A percentile compares a stretch with the other conserved stretches of the same genome.
Evolutionary conservation across 2,888 invertebrate genomes (phyloP).

Genomic region (Lycia hirtaria): DNA sequence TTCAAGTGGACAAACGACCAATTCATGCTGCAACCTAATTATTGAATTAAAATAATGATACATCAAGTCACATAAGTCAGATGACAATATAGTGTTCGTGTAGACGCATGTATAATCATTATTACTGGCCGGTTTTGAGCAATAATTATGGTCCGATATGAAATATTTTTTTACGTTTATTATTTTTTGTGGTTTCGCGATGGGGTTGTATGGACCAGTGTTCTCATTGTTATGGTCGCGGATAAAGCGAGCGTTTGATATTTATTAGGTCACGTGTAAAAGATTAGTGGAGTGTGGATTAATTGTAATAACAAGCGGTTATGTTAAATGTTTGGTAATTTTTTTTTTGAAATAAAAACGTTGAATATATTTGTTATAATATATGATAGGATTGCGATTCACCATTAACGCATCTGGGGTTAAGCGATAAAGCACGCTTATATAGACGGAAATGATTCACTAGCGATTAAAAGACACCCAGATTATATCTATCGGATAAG

Average conservation of each 20-base stretch:
- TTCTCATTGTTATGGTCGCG: conserved; percentile 24
- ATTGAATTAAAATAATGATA: conserved; percentile 77
- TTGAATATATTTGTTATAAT: too few species aligned
- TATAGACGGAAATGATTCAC: too few species aligned
- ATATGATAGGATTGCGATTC: too few species aligned
- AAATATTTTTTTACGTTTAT: conserved; percentile 25
- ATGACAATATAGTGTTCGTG: conserved; percentile 55
- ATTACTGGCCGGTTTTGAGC: conserved; percentile 48
- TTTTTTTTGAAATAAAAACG: neutral
- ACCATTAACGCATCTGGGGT: too few species aligned
- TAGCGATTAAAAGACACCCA: too few species aligned
- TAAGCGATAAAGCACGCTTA: too few species aligned
- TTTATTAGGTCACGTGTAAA: conserved; percentile 33
- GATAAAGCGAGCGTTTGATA: conserved; percentile 28
- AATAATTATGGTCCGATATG: conserved; percentile 42
- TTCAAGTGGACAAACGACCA: conserved; percentile 66
- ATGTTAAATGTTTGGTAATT: conserved; percentile 7
- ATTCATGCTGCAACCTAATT: conserved; percentile 70
- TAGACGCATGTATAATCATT: conserved; percentile 43
- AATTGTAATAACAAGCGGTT: conserved; percentile 20
- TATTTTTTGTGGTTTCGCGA: conserved; percentile 27
- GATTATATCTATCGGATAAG: too few species aligned
- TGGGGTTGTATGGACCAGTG: conserved; percentile 34
- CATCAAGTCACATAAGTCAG: conserved; percentile 45
- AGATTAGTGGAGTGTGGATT: conserved; percentile 29